Percentiles rank a stretch among this genome's conserved stretches.
Evolutionary conservation across 2,797 vertebrate species (phyloP).

Genomic region (Dipus sagitta): DNA sequence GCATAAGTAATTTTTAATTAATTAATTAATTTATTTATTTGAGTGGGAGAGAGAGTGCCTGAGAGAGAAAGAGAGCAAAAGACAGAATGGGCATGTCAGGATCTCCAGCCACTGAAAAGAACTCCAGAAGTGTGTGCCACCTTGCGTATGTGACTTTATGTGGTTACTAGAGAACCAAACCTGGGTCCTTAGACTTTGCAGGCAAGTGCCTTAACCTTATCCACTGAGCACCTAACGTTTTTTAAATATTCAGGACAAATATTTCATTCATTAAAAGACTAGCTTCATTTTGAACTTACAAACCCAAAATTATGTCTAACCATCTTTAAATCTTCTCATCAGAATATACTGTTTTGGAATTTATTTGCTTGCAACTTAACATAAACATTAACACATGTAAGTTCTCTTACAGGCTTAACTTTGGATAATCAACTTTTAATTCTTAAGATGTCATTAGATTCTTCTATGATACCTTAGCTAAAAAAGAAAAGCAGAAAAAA

Average conservation of each 20-base stretch:
- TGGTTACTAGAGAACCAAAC: too few species aligned
- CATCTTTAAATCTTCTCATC: constrained; percentile 43
- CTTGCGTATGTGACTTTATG: too few species aligned
- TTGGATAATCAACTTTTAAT: neutral
- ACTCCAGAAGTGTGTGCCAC: too few species aligned
- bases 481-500: neutral
- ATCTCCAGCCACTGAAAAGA: too few species aligned
- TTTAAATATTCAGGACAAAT: constrained; percentile 32
- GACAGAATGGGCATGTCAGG: too few species aligned
- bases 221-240: neutral
- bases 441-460: constrained; percentile 53
- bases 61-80: too few species aligned
- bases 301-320: neutral
- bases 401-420: neutral
- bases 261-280: constrained; percentile 57
- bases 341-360: neutral
- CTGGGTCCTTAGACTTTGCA: too few species aligned
- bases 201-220: too few species aligned
- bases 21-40: neutral
- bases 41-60: too few species aligned
- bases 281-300: constrained; percentile 56
- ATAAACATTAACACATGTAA: neutral
- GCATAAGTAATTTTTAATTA: neutral
- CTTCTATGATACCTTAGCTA: neutral
- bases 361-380: constrained; percentile 47